Conservation (phyloP, 1,140 invertebrate species). For the Drosophila lacteicornis region DNA sequence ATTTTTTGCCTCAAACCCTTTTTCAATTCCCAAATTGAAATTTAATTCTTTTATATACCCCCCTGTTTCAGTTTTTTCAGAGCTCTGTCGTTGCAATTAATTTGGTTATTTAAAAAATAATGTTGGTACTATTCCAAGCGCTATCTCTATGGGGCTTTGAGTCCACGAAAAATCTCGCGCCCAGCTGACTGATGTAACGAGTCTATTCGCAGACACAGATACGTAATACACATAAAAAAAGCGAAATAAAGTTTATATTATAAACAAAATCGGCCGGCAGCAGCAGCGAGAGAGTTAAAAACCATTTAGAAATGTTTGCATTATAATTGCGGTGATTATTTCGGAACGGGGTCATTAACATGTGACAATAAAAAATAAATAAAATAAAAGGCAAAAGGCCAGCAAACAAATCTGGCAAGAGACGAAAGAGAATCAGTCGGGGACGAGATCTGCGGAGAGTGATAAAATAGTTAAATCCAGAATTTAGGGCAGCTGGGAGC, state of each 20-base stretch:
- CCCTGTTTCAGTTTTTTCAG: no score
- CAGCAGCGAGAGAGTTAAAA: conserved; percentile 25
- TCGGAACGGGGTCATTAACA: conserved; percentile 74
- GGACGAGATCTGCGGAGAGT: conserved; percentile 59
- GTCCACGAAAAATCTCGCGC: conserved; percentile 5
- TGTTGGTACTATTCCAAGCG: conserved; percentile 21
- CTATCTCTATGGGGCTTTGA: neutral
- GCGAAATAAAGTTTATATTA: conserved; percentile 17
- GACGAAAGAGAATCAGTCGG: conserved; percentile 7
- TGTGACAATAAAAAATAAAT: conserved; percentile 63
- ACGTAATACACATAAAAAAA: conserved; percentile 30
- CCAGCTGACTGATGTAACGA: conserved; percentile 42
- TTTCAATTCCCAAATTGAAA: conserved; percentile 6
- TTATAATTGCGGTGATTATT: conserved; percentile 79
- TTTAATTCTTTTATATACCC: neutral
- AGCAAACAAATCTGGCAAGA: conserved; percentile 21
- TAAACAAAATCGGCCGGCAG: conserved; percentile 16
- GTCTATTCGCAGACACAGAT: conserved; percentile 20
- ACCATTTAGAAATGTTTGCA: conserved; percentile 72
- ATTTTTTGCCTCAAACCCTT: neutral
- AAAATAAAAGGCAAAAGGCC: conserved; percentile 8
- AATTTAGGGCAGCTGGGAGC: conserved; percentile 26
- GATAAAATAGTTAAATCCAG: conserved; percentile 72
- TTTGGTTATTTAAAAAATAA: conserved; percentile 1
- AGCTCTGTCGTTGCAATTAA: neutral